Base-by-base conservation (phyloP, 37 sponge, comb jelly and placozoan species). In the Tethya wilhelma region DNA sequence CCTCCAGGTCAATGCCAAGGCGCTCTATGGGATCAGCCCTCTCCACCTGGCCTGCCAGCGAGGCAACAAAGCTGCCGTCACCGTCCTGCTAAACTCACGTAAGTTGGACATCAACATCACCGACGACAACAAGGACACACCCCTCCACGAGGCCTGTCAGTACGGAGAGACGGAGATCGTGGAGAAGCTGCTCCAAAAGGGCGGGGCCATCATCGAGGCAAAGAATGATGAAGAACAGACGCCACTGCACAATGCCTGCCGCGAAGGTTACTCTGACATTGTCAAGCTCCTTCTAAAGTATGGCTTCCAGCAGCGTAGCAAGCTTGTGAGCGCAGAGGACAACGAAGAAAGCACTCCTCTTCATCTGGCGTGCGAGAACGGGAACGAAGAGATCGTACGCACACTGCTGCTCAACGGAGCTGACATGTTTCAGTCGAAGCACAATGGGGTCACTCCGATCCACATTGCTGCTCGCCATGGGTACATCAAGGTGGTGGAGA, bases 391-490 rank as follows among this genome's bases (percentile, higher is more conserved):
- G 49, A 84, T 90, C 6, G 91, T 91, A 33, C 64, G 73, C 37
- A 36, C 90, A 5, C 69, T 90, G 9, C 53, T 95, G 1, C 62
- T 81, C 29, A 65, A 78, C 67, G 65, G 73, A 0, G 86, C 90
- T 38, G 81, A 86, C 34, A 57, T 86, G 1, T 30, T 38, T 39
- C 88, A 73, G 19, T 44, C 43, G 36, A 92, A 79, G 58, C 67
- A 55, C 28, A 67, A 87, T 43, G 91, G 67, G 1, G 73, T 87
- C 34, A 40, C 86, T 14, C 82, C 96, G 19, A 63, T 98, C 23
- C 98, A 98, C 69, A 59, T 98, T 20, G 96, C 98, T 19, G 96
- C 98, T 59, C 55, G 58, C 7, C 44, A 85, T n/a, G 96, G 98
- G 37, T 75, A 69, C 60, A 59, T 68, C 11, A 64, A 86, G 59